These are phyloP conservation scores for Centrocercus urophasianus DNA, from an alignment of 2,113 vertebrate genomes.

Conservation along the genomic window DNA sequence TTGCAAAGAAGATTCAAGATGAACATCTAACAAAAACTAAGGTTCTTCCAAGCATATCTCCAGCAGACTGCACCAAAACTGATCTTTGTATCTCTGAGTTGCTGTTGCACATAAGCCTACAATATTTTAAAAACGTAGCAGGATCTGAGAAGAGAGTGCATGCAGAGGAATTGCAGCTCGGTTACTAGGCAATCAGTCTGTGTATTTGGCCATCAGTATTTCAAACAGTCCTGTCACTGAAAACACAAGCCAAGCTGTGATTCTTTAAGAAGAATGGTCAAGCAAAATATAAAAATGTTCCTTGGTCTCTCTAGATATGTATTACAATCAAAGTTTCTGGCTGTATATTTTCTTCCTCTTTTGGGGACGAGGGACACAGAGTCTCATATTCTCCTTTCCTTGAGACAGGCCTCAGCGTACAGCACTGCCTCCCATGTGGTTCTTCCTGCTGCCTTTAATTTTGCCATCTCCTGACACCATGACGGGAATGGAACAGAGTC, in stretches of 20 bases:
- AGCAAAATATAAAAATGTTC: not conserved
- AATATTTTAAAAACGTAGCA: not conserved
- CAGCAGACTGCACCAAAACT: not conserved
- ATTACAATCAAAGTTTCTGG: not conserved
- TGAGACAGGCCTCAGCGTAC: not conserved
- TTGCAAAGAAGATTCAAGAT: not conserved
- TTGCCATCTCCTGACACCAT: not conserved
- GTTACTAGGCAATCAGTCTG: not conserved
- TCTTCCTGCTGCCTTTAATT: not conserved
- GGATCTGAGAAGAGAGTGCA: not conserved
- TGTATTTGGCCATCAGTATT: not conserved
- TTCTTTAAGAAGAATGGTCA: not conserved
- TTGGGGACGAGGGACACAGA: not conserved
- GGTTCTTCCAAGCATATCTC: not conserved
- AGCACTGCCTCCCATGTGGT: accelerated
- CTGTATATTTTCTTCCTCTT: not conserved
- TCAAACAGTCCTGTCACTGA: not conserved
- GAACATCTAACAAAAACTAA: not conserved
- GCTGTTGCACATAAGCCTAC: not conserved
- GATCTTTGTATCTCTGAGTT: not conserved
- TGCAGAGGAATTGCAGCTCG: not conserved
- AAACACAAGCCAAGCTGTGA: not conserved
- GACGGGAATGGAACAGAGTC: not conserved
- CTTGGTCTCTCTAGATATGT: not conserved
- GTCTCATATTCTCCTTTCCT: not conserved